Base-by-base conservation (phyloP, 2,888 invertebrate species). In the Thereva nobilitata region DNA sequence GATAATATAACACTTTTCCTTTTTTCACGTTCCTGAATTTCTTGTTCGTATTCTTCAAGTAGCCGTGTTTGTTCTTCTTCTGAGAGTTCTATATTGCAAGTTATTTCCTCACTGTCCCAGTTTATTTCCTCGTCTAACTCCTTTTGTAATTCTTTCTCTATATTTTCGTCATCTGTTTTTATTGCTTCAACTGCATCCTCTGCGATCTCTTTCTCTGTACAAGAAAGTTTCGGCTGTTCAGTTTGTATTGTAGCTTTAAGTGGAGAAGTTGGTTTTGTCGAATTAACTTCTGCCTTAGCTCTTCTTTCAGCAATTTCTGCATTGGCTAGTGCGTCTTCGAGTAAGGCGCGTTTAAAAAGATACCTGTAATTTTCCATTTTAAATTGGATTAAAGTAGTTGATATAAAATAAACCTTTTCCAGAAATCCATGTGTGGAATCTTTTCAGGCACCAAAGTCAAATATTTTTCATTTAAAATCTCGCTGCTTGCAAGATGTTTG, bases 261-360 rank as follows among this genome's bases (percentile, higher is more conserved):
- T n/a, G 70, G 68, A 9, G 68, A 68, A 10, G 64, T 38, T 38
- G 73, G 53, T 55, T 70, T 68, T 8, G 53, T 68, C 37, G 67
- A 70, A 12, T 68, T 45, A 5, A 66, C 8, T 55, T 70, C 70
- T 40, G 80, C 49, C 81, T 77, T 73, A 79, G 76, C 73, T 78
- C 81, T 70, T 76, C 85, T 80, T 78, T 86, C 74, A 75, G 75
- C 73, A 49, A 86, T 86, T 57, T 89, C 83, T 68, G 87, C 85
- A 40, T 89, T 86, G 5, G 89, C 89, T 73, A 92, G 83, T 3
- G 89, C 86, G 78, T 90, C 87, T 75, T 91, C 88, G 2, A 92
- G 80, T 54, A 91, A 80, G n/a, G 91, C 90, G 75, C 91, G 88
- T 75, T 90, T 89, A 82, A 91, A 93, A 74, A 92, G 84, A 78